Evolutionary conservation across 1,140 invertebrate genomes (phyloP).

Genomic region (Bradysia coprophila): DNA sequence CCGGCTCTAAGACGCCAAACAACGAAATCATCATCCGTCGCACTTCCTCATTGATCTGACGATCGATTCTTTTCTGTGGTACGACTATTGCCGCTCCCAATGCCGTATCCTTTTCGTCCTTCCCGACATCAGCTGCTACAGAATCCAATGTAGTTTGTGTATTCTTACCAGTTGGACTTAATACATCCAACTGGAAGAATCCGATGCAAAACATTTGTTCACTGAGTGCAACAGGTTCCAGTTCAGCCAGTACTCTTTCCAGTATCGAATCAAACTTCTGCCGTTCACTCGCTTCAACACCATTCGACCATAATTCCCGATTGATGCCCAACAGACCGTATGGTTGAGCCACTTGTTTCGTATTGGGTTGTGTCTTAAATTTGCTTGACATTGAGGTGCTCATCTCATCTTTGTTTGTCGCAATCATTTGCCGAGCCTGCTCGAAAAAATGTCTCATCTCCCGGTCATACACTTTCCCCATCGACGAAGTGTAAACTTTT

Average conservation of each 20-base stretch:
- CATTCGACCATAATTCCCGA: constrained; percentile 18
- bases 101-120: background rate
- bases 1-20: constrained; percentile 69
- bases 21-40: constrained; percentile 71
- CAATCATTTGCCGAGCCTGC: constrained; percentile 35
- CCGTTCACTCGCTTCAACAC: constrained; percentile 17
- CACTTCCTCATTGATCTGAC: constrained; percentile 58
- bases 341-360: constrained; percentile 12
- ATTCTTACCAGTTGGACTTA: constrained; percentile 30
- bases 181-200: constrained; percentile 76
- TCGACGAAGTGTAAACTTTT: constrained; percentile 56
- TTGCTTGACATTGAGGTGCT: constrained; percentile 13
- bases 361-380: constrained; percentile 12
- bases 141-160: constrained; percentile 31
- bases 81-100: background rate
- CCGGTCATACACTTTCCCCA: constrained; percentile 69
- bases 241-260: constrained; percentile 50
- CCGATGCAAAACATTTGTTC: constrained; percentile 92
- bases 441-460: constrained; percentile 68
- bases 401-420: constrained; percentile 19
- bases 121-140: constrained; percentile 3
- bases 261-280: constrained; percentile 24
- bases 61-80: constrained; percentile 41
- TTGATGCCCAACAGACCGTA: constrained; percentile 21
- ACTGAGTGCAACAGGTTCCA: constrained; percentile 80